Percentiles rank a stretch among this genome's conserved stretches.
These are phyloP conservation scores for Stomatorhinus walkeri DNA, from an alignment of 2,797 vertebrate species.

Conservation along the genomic window DNA sequence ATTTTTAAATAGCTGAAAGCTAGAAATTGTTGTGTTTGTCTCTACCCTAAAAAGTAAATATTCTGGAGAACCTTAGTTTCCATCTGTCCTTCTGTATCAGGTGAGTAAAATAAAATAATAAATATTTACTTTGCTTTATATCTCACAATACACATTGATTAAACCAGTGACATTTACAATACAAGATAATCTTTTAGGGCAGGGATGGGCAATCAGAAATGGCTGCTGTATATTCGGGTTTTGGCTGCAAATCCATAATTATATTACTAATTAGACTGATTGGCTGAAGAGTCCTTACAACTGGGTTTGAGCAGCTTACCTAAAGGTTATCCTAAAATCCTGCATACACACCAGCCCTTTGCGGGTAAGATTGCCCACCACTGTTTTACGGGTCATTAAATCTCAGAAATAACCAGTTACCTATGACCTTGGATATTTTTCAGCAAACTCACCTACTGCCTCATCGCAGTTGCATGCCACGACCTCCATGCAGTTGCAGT, in stretches of 20 bases:
- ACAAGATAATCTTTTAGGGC: not conserved
- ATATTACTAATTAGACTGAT: not conserved
- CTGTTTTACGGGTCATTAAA: not conserved
- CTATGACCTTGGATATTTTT: not conserved
- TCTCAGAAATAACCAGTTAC: not conserved
- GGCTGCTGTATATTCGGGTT: not conserved
- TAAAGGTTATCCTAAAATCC: not conserved
- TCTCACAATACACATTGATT: conserved; percentile 51
- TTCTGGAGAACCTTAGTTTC: not conserved
- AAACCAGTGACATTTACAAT: conserved; percentile 52
- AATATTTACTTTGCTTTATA: not conserved
- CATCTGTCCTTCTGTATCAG: conserved; percentile 15
- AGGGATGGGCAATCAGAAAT: not conserved
- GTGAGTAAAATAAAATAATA: conserved; percentile 35
- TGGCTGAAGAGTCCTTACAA: not conserved
- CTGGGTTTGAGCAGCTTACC: not conserved
- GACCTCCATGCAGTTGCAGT: not conserved
- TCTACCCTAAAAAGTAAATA: too few species aligned
- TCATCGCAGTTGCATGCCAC: not conserved
- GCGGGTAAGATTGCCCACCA: not conserved
- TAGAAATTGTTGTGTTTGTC: not conserved
- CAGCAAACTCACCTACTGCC: not conserved
- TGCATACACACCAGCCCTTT: not conserved
- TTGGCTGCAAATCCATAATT: not conserved
- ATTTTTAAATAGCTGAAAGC: not conserved